Evolutionary conservation across 2,888 invertebrate species (phyloP), one percentile per base, ranked within the genome.

Genomic region (Xestia xanthographa): DNA sequence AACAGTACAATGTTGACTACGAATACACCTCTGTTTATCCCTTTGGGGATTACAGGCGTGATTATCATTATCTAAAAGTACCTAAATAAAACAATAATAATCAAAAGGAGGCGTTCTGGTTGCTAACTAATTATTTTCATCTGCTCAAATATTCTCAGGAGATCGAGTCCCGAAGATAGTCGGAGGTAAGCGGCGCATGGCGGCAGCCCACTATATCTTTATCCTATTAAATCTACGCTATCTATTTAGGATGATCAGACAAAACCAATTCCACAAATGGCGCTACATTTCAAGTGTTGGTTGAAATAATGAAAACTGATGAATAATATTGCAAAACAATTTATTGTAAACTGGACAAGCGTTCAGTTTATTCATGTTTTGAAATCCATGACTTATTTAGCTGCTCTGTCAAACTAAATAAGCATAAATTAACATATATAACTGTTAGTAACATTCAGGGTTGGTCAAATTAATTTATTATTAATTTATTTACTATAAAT

Each of bases 161-260:
- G 67, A 82, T 82, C n/a, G 34, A 56, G 29, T 9, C 11, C 20
- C 14, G 12, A 26, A 63, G 77, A 73, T 65, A 67, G n/a, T 9
- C 41, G 62, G n/a, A 14, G n/a, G 29, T 50, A 14, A 14, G 38
- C 22, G 5, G 22, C 53, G 22, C 53, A 43, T 43, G 14, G 41
- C n/a, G 14, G n/a, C 48, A 41, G n/a, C n/a, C 65, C 26, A 65
- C 48, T 53, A 48, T 26, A 69, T 63, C 50, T 73, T 26, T 43
- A 60, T 43, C 63, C n/a, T 60, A 72, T 60, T 70, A 70, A 75
- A 83, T 79, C 70, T 71, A 9, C 58, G 26, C 43, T 83, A 73
- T 83, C 83, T 83, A 56, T 70, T 72, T 38, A 34, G 14, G 83
- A 83, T 83, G 58, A 83, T 83, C 83, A 67, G 75, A 72, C 72